These are phyloP conservation scores for Blera fallax DNA, from an alignment of 2,888 invertebrate species.

Conservation along the genomic window DNA sequence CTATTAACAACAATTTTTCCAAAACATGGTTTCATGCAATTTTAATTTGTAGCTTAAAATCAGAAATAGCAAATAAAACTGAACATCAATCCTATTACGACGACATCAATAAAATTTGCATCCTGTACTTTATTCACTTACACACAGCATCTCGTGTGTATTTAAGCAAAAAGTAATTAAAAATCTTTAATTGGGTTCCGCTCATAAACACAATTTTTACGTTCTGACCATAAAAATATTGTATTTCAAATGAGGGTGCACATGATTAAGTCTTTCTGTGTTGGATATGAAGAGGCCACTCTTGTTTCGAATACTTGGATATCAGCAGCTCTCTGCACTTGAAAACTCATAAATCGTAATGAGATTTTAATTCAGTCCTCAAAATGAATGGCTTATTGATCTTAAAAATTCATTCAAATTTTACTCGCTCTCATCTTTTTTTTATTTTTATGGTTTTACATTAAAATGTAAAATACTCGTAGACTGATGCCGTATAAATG, in stretches of 20 bases:
- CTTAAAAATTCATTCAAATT: conserved; percentile 27
- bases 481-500: too few relatives aligned
- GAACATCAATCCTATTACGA: not conserved
- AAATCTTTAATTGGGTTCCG: conserved; percentile 49
- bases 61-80: not conserved
- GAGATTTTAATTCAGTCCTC: conserved; percentile 43
- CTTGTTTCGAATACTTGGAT: not conserved
- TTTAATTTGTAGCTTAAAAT: not conserved
- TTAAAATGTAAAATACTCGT: too few relatives aligned
- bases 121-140: not conserved
- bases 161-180: conserved; percentile 33
- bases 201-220: conserved; percentile 57
- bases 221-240: conserved; percentile 42
- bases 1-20: not conserved
- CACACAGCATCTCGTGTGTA: not conserved
- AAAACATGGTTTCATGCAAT: not conserved
- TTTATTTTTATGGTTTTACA: not conserved
- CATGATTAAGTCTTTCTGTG: not conserved
- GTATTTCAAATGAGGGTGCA: not conserved
- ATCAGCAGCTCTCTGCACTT: conserved; percentile 23
- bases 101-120: not conserved
- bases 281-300: not conserved
- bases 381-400: conserved; percentile 40
- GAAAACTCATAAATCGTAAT: conserved; percentile 47
- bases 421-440: not conserved